phyloP scores from a whole-genome alignment of 2,797 vertebrate genomes.

The Eptatretus atami region DNA sequence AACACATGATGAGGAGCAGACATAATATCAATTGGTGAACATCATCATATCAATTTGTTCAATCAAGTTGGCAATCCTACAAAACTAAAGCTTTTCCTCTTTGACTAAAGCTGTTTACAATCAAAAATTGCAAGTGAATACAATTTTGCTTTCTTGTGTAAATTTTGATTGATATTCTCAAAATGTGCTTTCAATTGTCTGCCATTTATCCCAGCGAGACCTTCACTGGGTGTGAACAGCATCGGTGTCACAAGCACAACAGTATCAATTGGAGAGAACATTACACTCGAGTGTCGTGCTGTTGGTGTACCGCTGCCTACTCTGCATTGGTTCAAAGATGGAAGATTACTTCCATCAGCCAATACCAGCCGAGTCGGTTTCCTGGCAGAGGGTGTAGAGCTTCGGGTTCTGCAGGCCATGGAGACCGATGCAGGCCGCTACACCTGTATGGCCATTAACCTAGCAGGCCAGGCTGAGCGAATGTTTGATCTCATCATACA shows the following conservation, averaged over 20 bases:
- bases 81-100: too few relatives aligned
- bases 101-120: background rate
- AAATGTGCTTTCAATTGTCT: background rate
- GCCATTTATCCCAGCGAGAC: slow-evolving; percentile 18
- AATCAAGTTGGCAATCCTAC: too few relatives aligned
- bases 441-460: slow-evolving; percentile 46
- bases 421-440: slow-evolving; percentile 56
- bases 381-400: background rate
- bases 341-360: slow-evolving; percentile 17
- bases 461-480: slow-evolving; percentile 48
- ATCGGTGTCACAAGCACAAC: slow-evolving; percentile 16
- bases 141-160: too few relatives aligned
- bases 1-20: too few relatives aligned
- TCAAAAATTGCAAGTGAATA: slow-evolving; percentile 1
- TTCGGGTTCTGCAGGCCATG: slow-evolving; percentile 23
- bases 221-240: slow-evolving; percentile 28
- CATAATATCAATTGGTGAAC: too few relatives aligned
- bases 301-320: slow-evolving; percentile 40
- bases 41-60: too few relatives aligned
- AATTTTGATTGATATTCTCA: too few relatives aligned
- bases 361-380: slow-evolving; percentile 14
- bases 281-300: slow-evolving; percentile 36
- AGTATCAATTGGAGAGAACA: slow-evolving; percentile 22
- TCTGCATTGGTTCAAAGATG: slow-evolving; percentile 60
- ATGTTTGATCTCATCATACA: slow-evolving; percentile 50